phyloP scores from a whole-genome alignment of 1,140 invertebrate species.

The Proctacanthus coquilletti region DNA sequence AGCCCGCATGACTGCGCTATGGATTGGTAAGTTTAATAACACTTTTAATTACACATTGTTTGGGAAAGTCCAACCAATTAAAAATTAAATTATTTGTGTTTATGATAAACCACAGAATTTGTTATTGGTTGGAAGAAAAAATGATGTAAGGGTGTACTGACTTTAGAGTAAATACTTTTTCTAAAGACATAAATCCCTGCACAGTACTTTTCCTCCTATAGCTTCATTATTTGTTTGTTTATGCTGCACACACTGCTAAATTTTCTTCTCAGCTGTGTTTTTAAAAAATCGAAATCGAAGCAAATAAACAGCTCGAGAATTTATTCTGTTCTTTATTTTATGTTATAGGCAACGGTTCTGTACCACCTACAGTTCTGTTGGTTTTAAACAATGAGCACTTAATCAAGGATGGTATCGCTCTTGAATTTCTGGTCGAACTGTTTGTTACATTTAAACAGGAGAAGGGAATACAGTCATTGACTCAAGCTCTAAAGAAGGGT shows the following conservation, averaged over 20 bases:
- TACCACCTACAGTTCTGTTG: conserved; percentile 68
- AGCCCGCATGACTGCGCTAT: conserved; percentile 83
- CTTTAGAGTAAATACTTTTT: conserved; percentile 16
- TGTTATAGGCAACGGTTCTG: conserved; percentile 58
- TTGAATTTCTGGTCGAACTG: conserved; percentile 84
- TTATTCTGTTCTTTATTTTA: conserved; percentile 5
- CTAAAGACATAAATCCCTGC: conserved; percentile 24
- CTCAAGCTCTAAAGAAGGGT: conserved; percentile 72
- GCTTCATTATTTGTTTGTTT: too few relatives aligned
- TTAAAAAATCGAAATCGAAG: too few relatives aligned
- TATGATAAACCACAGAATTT: not conserved
- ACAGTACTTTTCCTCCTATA: too few relatives aligned
- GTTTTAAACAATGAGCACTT: conserved; percentile 81
- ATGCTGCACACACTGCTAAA: too few relatives aligned
- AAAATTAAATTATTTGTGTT: not conserved
- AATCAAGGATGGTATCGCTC: conserved; percentile 84
- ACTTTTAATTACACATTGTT: conserved; percentile 1
- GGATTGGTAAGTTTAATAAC: conserved; percentile 44
- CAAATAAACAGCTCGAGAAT: not conserved
- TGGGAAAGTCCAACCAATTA: not conserved
- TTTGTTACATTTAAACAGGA: conserved; percentile 84
- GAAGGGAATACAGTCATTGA: conserved; percentile 71
- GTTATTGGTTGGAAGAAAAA: not conserved
- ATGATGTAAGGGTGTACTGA: conserved; percentile 22
- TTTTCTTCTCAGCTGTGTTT: too few relatives aligned